These are phyloP conservation scores for Phodopus roborovskii DNA, from an alignment of 2,113 vertebrate genomes.

Conservation along the genomic window DNA sequence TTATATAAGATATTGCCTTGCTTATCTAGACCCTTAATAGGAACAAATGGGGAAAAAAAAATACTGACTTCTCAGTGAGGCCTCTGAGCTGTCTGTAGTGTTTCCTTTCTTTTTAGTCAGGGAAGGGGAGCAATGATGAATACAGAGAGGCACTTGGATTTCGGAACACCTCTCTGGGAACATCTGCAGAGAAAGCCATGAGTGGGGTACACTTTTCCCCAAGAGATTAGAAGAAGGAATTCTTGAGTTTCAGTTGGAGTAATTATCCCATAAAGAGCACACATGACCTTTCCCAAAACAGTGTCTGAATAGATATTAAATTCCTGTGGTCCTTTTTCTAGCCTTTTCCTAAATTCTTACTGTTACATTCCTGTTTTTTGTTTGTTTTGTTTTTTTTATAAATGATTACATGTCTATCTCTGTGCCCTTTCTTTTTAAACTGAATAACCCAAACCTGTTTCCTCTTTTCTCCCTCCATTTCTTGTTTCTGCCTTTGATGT, in stretches of 20 bases:
- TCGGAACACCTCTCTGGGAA: background rate
- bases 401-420: slow-evolving; percentile 57
- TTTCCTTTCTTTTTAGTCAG: background rate
- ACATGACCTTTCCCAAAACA: background rate
- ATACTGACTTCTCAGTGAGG: background rate
- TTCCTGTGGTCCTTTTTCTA: background rate
- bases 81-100: background rate
- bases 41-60: background rate
- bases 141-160: background rate
- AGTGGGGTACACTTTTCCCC: background rate
- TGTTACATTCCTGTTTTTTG: slow-evolving; percentile 35
- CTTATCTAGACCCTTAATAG: background rate
- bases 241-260: background rate
- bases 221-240: background rate
- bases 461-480: slow-evolving; percentile 82
- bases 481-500: slow-evolving; percentile 83
- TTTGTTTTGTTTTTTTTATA: background rate
- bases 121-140: too few species aligned
- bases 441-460: slow-evolving; percentile 82
- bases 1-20: too few species aligned
- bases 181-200: background rate
- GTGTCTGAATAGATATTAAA: background rate
- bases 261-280: background rate
- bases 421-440: slow-evolving; percentile 68
- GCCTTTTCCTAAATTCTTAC: background rate